These are phyloP conservation scores for Pelosia muscerda DNA, from an alignment of 2,888 invertebrate genomes.

Conservation along the genomic window DNA sequence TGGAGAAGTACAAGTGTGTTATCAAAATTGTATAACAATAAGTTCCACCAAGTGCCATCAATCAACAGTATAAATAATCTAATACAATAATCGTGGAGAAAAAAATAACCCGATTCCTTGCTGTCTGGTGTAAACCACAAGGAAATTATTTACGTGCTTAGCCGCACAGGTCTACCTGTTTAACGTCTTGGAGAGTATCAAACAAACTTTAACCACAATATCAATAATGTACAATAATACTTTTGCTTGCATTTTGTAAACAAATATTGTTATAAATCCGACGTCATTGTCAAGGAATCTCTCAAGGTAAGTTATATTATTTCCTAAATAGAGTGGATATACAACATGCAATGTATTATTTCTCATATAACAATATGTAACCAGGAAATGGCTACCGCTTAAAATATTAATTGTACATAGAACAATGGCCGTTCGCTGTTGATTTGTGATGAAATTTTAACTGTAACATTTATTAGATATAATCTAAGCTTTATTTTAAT, in stretches of 20 bases:
- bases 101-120: no score
- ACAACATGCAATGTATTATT: conserved; percentile 14
- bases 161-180: no score
- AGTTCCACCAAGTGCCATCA: no score
- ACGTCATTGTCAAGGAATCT: conserved; percentile 20
- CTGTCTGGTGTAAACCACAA: no score
- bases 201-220: no score
- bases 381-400: conserved; percentile 19
- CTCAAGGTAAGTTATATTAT: conserved; percentile 21
- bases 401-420: conserved; percentile 14
- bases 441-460: conserved; percentile 13
- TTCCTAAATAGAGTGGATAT: conserved; percentile 24
- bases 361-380: conserved; percentile 10
- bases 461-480: conserved; percentile 9
- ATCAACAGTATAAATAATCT: no score
- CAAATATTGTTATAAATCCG: conserved; percentile 12
- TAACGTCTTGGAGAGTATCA: no score
- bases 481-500: conserved; percentile 3
- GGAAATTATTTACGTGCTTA: no score
- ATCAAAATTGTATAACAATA: no score
- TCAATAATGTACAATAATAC: no score
- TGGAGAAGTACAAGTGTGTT: no score
- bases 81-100: no score
- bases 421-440: conserved; percentile 15
- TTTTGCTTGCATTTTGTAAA: background rate